A percentile compares a stretch with the other conserved stretches of the same genome.
phyloP scores from a whole-genome alignment of 1,140 invertebrate genomes.

The Caenorhabditis latens region DNA sequence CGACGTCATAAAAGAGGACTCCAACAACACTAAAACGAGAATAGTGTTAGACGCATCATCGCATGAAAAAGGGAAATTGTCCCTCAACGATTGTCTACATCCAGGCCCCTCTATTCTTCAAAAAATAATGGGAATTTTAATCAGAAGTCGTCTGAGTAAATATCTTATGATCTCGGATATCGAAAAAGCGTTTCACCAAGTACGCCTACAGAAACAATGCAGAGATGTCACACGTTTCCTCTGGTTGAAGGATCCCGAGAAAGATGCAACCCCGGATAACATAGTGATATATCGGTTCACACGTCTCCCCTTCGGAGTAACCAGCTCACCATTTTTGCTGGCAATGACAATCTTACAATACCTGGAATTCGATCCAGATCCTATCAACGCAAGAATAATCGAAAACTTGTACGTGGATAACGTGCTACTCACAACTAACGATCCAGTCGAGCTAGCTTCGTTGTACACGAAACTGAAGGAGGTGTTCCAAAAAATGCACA shows the following conservation, averaged over 20 bases:
- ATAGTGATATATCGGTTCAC: constrained; percentile 37
- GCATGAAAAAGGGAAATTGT: constrained; percentile 68
- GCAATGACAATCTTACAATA: neutral
- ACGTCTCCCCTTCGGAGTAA: constrained; percentile 59
- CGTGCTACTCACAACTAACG: neutral
- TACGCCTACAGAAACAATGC: constrained; percentile 33
- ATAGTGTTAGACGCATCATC: constrained; percentile 78
- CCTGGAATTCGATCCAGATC: neutral
- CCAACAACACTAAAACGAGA: constrained; percentile 74
- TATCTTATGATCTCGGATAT: constrained; percentile 59
- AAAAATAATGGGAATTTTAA: constrained; percentile 45
- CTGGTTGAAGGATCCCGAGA: constrained; percentile 57
- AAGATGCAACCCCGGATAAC: constrained; percentile 1
- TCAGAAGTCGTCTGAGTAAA: constrained; percentile 47
- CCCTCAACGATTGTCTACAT: constrained; percentile 73
- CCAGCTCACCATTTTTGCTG: constrained; percentile 46
- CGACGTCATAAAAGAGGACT: neutral
- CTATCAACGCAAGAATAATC: neutral
- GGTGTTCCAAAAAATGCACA: constrained; percentile 56
- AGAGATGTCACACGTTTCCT: constrained; percentile 65
- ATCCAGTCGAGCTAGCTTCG: neutral
- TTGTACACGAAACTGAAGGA: constrained; percentile 24
- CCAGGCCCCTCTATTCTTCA: constrained; percentile 16
- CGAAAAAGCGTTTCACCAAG: constrained; percentile 66
- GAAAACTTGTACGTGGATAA: constrained; percentile 44